Evolutionary conservation across 2,888 invertebrate species (phyloP), one percentile per base, ranked within the genome.

Genomic region (Nymphalis urticae): DNA sequence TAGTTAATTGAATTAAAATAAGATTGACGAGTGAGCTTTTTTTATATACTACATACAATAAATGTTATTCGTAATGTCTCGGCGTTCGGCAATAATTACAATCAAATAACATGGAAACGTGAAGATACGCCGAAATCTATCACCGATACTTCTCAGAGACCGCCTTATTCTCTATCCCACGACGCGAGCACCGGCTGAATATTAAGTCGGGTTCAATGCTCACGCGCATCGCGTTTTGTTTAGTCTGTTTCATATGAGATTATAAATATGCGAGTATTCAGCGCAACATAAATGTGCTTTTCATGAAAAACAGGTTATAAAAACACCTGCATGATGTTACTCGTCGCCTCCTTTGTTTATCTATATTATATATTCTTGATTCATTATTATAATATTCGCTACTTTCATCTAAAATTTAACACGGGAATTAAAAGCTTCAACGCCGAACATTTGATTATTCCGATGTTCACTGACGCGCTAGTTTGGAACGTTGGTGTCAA

Each of bases 111-210:
- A 36, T 54, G 47, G 47, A 48, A 48, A 64, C 64, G 64, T 56
- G 64, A 64, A 27, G 53, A 42, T 56, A 64, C 54, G 21, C 21
- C 56, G 50, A 58, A 51, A 66, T 32, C 61, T 47, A 48, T 60
- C 32, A 42, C 21, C 17, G 27, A 59, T 21, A 60, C 19, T 62
- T 62, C 62, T 48, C 53, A 58, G 56, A 69, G 66, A 66, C 47
- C 56, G 61, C 61, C 62, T 66, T 62, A 51, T 73, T 72, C 71
- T 63, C 66, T 69, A 74, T 76, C 75, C 75, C 74, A 70, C 51
- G 70, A 50, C 59, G 48, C 47, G 59, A 36, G 58, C 47, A 36
- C 59, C 47, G 13, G 32, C 50, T 65, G 68, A 71, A 68, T 68
- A 68, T 32, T 71, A 68, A 71, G 51, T 58, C 21, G 62, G 62